Base-by-base conservation (phyloP, 2,113 vertebrate species). In the Tetraodon nigroviridis region DNA sequence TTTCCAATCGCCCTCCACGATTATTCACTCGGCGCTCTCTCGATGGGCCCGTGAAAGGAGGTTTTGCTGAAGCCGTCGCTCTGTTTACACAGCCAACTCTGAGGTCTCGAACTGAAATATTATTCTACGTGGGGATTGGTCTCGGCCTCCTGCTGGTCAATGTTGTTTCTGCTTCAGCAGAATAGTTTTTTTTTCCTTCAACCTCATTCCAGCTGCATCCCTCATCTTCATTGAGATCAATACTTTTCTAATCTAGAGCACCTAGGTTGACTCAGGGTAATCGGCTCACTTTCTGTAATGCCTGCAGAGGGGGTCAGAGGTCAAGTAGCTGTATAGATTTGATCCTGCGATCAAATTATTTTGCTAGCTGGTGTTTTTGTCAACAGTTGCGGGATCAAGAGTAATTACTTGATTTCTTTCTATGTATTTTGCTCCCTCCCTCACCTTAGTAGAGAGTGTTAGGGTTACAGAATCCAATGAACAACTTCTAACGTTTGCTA, bases 291-390 rank as follows among this genome's bases (percentile, higher is more conserved):
- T 88, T 87, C 85, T 80, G 69, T 80, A 79, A 71, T 76, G 87
- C 83, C 78, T 67, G 54, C 66, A 48, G 77, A 74, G 69, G 73
- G 77, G 84, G 86, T 88, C 76, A 86, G 54, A 57, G 85, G 87
- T 91, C 88, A 88, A 86, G 86, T 81, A 73, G 74, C 78, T 76
- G 73, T 80, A 89, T 85, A 69, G 86, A 89, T 87, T 83, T 81
- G 67, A 80, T 84, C 76, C 82, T 83, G 81, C 84, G 84, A 87
- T 87, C 84, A 86, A 84, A 88, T 85, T 82, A 73, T 67, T 80
- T 81, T 79, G 73, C 73, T 75, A 19, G 75, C 62, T 74, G 73
- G 41, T 67, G 70, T 65, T 82, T 82, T 84, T 50, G 81, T 58
- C 80, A 55, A 68, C 71, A 80, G 67, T 69, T 64, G 29, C 63